A percentile compares a stretch with the other conserved stretches of the same genome.
Evolutionary conservation across 35 echinoderm and acorn worm genomes (phyloP).

Genomic region (Acanthaster planci): DNA sequence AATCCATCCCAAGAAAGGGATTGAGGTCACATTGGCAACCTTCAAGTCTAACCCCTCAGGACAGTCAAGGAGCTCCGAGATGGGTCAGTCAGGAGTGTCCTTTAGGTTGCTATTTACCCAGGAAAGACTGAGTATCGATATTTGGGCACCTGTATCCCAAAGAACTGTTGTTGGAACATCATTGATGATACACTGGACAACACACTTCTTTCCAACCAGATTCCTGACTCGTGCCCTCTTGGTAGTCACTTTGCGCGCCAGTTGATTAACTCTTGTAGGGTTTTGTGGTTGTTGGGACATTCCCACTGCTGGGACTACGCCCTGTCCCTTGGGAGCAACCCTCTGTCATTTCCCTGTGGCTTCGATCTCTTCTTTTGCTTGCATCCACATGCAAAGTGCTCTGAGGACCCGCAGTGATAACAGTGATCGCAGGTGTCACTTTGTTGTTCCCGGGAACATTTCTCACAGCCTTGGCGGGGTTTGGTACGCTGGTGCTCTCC

Average conservation of each 20-base stretch:
- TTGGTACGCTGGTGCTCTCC: not conserved
- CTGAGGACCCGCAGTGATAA: slow-evolving; percentile 55
- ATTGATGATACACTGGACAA: slow-evolving; percentile 49
- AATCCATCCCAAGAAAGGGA: slow-evolving; percentile 65
- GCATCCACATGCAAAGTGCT: slow-evolving; percentile 62
- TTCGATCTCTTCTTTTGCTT: not conserved
- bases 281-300: slow-evolving; percentile 9
- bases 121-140: slow-evolving; percentile 36
- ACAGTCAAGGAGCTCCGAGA: slow-evolving; percentile 50
- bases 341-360: slow-evolving; percentile 46
- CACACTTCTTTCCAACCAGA: slow-evolving; percentile 49
- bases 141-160: slow-evolving; percentile 67
- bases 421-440: slow-evolving; percentile 21
- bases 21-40: slow-evolving; percentile 48
- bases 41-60: slow-evolving; percentile 25
- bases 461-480: slow-evolving; percentile 36
- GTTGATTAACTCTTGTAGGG: too few relatives aligned
- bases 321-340: slow-evolving; percentile 45
- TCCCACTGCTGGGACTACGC: not conserved
- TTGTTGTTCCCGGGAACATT: not conserved
- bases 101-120: slow-evolving; percentile 47
- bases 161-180: slow-evolving; percentile 21
- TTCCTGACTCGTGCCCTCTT: not conserved
- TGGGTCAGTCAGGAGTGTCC: slow-evolving; percentile 14
- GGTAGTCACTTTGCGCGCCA: too few relatives aligned